Base-by-base conservation (phyloP, 2,888 invertebrate genomes). In the Agrotis exclamationis region DNA sequence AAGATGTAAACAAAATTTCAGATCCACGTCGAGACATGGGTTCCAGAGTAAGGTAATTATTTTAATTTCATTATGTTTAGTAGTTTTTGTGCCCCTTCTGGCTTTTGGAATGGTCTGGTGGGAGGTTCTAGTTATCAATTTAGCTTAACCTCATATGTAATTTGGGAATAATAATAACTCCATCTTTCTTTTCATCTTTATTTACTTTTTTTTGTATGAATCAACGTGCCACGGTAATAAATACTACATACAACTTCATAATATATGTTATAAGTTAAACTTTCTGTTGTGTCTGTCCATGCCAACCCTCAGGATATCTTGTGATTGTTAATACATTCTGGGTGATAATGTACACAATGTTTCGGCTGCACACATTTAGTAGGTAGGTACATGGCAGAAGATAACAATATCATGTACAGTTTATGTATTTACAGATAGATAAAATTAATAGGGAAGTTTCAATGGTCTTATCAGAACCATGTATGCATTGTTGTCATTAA, bases 21-120 rank as follows among this genome's bases (percentile, higher is more conserved):
- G 85, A 79, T 92, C 92, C 93, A 94, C 93, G 92, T 94, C 90
- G 91, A 94, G 93, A 92, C 90, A 95, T 95, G 95, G 95, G 95
- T 94, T 95, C 95, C 92, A 93, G 95, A 93, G 86, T 95, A 89
- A 93, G 95, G 95, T 95, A 93, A 89, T 82, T 86, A 81, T 63
- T 73, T 71, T 54, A 82, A 56, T 70, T 75, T 72, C 44, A 70
- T 13, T 64, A 56, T 6, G 18, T 64, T 62, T 67, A 11, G 16
- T 50, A 48, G 45, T 5, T 56, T 44, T 33, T 33, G 9, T 44
- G 22, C 59, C 16, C 3, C 3, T 2, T 28, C 69, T 39, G 2
- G 14, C 14, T 22, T 28, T 66, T 50, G 11, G 33, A 70, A 44
- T 44, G 59, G 20, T 53, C 59, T 13, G 24, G n/a, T 63, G n/a